These are phyloP conservation scores for Urophycis tenuis DNA, from an alignment of 2,797 vertebrate genomes.

Conservation along the genomic window DNA sequence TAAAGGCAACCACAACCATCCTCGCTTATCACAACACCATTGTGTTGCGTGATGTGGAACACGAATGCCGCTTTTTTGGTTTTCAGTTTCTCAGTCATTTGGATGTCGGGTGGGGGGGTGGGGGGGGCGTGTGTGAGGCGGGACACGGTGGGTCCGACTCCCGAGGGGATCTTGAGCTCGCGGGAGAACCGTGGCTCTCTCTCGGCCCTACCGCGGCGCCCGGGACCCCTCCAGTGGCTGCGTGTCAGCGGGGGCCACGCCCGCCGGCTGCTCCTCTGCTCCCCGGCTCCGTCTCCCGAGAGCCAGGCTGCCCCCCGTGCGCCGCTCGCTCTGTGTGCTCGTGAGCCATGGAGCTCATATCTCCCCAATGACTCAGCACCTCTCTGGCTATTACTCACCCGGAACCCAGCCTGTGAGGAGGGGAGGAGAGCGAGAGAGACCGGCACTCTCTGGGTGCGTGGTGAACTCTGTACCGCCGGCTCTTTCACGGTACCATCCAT, in stretches of 20 bases:
- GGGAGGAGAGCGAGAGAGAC: too few species aligned
- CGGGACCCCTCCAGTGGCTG: background rate
- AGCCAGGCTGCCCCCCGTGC: constrained; percentile 9
- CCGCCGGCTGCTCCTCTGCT: too few species aligned
- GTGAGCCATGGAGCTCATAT: constrained; percentile 62
- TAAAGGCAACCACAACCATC: background rate
- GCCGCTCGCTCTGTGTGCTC: constrained; percentile 58
- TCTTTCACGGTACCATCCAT: background rate
- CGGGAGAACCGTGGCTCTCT: background rate
- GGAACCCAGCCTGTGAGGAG: background rate
- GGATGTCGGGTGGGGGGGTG: too few species aligned
- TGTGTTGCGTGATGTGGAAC: too few species aligned
- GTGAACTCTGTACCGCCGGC: background rate
- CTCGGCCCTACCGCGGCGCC: background rate
- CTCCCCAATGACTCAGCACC: constrained; percentile 63
- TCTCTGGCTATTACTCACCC: constrained; percentile 38
- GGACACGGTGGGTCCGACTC: too few species aligned
- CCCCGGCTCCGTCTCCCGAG: background rate
- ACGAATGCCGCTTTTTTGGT: background rate
- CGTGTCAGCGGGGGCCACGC: background rate
- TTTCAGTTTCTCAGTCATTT: background rate
- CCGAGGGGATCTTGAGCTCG: too few species aligned
- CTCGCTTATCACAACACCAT: background rate
- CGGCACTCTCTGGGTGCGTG: background rate
- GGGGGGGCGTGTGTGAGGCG: too few species aligned